Percentiles rank a stretch among this genome's conserved stretches.
Conservation (phyloP, 2,888 invertebrate genomes). For the Eupsilia transversa region DNA sequence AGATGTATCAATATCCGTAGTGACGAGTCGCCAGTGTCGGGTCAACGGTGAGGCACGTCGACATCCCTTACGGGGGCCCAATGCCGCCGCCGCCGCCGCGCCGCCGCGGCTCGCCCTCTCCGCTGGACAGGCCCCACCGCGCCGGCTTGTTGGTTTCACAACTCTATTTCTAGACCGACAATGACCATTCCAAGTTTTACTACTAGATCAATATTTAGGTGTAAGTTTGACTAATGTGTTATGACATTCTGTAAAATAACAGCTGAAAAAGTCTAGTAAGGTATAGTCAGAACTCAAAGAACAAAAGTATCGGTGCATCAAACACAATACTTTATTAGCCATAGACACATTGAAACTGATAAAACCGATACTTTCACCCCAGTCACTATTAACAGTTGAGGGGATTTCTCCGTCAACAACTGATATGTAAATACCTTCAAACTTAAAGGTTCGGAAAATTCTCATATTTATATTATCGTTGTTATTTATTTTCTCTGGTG, state of each 20-base stretch:
- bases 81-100: constrained; percentile 48
- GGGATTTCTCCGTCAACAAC: constrained; percentile 87
- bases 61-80: constrained; percentile 75
- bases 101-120: constrained; percentile 23
- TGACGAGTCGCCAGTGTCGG: constrained; percentile 18
- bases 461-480: constrained; percentile 88
- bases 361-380: constrained; percentile 74
- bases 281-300: not conserved
- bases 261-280: not conserved
- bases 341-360: constrained; percentile 24
- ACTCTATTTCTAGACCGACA: constrained; percentile 52
- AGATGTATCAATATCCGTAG: constrained; percentile 12
- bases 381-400: constrained; percentile 78
- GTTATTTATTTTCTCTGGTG: constrained; percentile 89
- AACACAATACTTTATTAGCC: not conserved
- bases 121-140: constrained; percentile 50
- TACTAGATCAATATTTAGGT: not conserved
- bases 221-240: not conserved
- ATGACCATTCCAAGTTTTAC: not conserved
- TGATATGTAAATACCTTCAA: constrained; percentile 88
- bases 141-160: constrained; percentile 61
- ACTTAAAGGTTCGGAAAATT: constrained; percentile 85
- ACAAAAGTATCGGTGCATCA: not conserved
- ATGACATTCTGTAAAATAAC: not conserved
- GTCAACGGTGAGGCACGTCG: constrained; percentile 65